These are phyloP conservation scores for Odontophorus gujanensis DNA, from an alignment of 2,113 vertebrate genomes.

Conservation along the genomic window DNA sequence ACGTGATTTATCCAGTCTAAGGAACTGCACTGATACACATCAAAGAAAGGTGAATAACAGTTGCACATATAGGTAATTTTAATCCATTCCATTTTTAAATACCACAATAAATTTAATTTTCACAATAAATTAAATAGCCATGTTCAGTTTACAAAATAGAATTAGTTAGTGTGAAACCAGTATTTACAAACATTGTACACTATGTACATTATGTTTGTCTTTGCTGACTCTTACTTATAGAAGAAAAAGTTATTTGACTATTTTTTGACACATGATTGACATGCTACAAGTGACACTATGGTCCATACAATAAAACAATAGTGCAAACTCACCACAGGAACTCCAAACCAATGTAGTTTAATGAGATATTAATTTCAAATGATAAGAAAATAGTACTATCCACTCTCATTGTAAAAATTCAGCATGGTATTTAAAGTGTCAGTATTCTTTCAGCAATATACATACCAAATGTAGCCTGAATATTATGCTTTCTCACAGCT, in stretches of 20 bases:
- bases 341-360: constrained; percentile 73
- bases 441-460: constrained; percentile 71
- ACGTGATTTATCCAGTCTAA: background rate
- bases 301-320: constrained; percentile 75
- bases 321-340: constrained; percentile 83
- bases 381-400: constrained; percentile 81
- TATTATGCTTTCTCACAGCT: constrained; percentile 60
- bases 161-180: constrained; percentile 87
- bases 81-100: constrained; percentile 88
- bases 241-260: constrained; percentile 65
- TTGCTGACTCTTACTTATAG: constrained; percentile 69
- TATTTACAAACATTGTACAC: constrained; percentile 86
- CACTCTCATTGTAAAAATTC: constrained; percentile 73
- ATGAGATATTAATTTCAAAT: constrained; percentile 77
- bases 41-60: constrained; percentile 29
- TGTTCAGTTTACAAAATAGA: constrained; percentile 90
- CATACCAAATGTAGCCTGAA: constrained; percentile 51
- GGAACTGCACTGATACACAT: background rate
- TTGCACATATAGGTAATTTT: constrained; percentile 82
- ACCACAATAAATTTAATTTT: constrained; percentile 88
- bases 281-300: constrained; percentile 78
- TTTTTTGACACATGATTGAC: constrained; percentile 73
- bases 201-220: constrained; percentile 80
- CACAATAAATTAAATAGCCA: constrained; percentile 89
- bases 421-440: constrained; percentile 67